A percentile compares a stretch with the other conserved stretches of the same genome.
Conservation (phyloP, 2,797 vertebrate species). For the Trematocara caparti region DNA sequence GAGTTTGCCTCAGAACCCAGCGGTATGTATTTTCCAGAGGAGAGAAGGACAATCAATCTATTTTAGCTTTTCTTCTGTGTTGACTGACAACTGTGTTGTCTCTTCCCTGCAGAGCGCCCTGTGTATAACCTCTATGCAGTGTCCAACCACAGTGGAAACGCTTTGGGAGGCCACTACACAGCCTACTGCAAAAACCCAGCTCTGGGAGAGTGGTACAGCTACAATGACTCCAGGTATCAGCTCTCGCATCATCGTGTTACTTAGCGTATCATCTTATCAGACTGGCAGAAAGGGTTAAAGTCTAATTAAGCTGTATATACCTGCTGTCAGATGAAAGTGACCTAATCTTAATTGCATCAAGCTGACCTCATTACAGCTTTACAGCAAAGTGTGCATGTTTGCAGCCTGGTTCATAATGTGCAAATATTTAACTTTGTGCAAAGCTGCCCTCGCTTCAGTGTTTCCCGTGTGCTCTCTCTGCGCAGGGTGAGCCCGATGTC, state of each 20-base stretch:
- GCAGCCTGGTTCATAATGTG: neutral
- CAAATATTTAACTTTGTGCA: neutral
- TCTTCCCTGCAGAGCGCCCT: conserved; percentile 66
- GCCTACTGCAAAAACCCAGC: conserved; percentile 88
- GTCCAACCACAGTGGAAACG: conserved; percentile 94
- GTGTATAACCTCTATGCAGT: conserved; percentile 93
- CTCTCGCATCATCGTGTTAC: neutral
- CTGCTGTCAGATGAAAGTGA: neutral
- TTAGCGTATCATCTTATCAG: neutral
- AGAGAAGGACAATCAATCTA: too few relatives aligned
- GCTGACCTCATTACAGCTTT: neutral
- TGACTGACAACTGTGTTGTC: neutral
- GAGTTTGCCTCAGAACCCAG: conserved; percentile 87
- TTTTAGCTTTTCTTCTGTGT: neutral
- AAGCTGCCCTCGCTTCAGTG: neutral
- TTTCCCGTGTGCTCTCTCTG: neutral
- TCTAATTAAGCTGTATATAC: neutral
- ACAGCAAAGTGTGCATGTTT: neutral
- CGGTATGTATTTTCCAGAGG: conserved; percentile 76
- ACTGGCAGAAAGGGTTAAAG: neutral
- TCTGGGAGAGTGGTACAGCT: conserved; percentile 92
- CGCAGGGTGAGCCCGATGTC: conserved; percentile 90
- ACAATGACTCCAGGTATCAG: conserved; percentile 91
- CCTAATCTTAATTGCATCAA: neutral
- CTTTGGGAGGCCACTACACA: conserved; percentile 93